Evolutionary conservation across 1,140 invertebrate genomes (phyloP), one percentile per base, ranked within the genome.

Genomic region (Drosophila ironensis): DNA sequence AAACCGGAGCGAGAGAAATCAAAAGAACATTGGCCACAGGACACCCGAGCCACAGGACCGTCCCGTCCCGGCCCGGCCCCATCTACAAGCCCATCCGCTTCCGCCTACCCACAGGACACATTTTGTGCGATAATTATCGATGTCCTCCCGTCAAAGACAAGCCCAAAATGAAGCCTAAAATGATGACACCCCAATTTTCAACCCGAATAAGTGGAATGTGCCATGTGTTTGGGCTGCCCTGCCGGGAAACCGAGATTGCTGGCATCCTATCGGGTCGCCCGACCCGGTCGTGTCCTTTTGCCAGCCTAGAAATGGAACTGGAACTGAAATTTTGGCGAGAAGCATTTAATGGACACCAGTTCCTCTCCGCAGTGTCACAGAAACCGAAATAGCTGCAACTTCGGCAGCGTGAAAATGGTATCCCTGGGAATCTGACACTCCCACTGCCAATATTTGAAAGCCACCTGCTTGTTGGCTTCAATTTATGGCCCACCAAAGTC

Each of bases 81-180:
- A n/a, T n/a, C n/a, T n/a, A n/a, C n/a, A n/a, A n/a, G n/a, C n/a
- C n/a, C n/a, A n/a, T n/a, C n/a, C n/a, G n/a, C n/a, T 11, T 5
- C 16, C 27, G 3, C 30, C 20, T 16, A 8, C 42, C 45, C 38
- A 60, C 50, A 66, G 53, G 33, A 68, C 68, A 72, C 56, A 73
- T 54, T 72, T 61, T 57, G 77, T 82, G 72, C 56, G 51, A 82
- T 81, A 81, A 81, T 84, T 81, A 82, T 81, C 68, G 61, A 84
- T 81, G 73, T 81, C 52, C 78, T 33, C 12, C 51, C 52, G 52
- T 54, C 54, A 75, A 56, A 53, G 59, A 40, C 67, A 82, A 52
- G 59, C 54, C 40, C 40, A 72, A 46, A 63, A 51, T 56, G 30
- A 38, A 61, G 38, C 64, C 66, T 38, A 47, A 70, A 64, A 69